Evolutionary conservation across 2,113 vertebrate species (phyloP), one percentile per base, ranked within the genome.

Genomic region (Tretioscincus oriximinensis): DNA sequence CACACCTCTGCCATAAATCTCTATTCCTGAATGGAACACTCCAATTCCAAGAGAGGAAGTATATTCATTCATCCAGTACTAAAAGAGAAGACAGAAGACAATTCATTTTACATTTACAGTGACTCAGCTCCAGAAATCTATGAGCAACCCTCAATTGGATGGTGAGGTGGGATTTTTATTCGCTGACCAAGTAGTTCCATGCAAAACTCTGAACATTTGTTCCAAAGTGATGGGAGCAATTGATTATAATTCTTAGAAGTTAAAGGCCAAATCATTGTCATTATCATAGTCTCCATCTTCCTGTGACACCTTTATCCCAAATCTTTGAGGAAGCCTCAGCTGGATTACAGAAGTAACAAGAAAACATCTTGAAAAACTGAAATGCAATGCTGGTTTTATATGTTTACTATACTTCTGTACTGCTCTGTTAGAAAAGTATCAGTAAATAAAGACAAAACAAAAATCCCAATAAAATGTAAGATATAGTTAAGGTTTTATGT

Each of bases 1-100:
- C 80, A n/a, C 94, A 99, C 98, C 98, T 98, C 98, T 96, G 87
- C 98, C 98, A 79, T 99, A 99, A 66, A 99, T 94, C 93, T 99
- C 98, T 90, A 99, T 98, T 90, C 98, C 98, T 92, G 98, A 98
- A 96, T 99, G 98, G 93, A 99, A 99, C 91, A 99, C 98, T 87
- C 98, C 98, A 75, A 99, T 99, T 93, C 98, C 98, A 89, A 99
- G 95, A 89, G 97, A 95, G 90, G 97, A 97, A 91, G 98, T 99
- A 92, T 99, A 99, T 92, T 99, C 98, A 90, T 99, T 99, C 96
- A 99, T 99, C 98, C 98, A 99, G 86, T 99, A 99, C 98, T 99
- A 81, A 49, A 90, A 87, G 77, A 71, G 76, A 76, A 85, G 68
- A 73, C 75, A 77, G 54, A 8, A 26, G n/a, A 14, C 54, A 66